phyloP scores from a whole-genome alignment of 2,888 invertebrate species.

The Xylocampa areola region DNA sequence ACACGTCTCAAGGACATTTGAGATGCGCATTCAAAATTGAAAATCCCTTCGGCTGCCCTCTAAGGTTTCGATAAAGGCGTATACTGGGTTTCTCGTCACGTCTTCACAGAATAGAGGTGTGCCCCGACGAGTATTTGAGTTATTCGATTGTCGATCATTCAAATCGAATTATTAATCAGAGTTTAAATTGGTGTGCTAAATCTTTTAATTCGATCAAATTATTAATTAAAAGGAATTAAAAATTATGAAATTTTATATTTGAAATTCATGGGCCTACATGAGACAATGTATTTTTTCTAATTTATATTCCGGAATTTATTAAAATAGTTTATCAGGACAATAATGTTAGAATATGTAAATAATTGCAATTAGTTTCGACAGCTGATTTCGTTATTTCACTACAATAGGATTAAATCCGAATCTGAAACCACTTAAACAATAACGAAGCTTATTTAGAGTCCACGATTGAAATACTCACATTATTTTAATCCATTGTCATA shows the following conservation, averaged over 20 bases:
- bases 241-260: too few relatives aligned
- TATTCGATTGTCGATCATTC: slow-evolving; percentile 38
- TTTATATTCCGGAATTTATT: not conserved
- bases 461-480: slow-evolving; percentile 2
- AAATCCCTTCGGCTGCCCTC: slow-evolving; percentile 62
- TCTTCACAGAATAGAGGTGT: slow-evolving; percentile 60
- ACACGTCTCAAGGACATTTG: slow-evolving; percentile 63
- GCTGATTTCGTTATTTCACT: slow-evolving; percentile 13
- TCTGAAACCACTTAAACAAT: not conserved
- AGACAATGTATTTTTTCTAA: too few relatives aligned
- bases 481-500: slow-evolving; percentile 12
- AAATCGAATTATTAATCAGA: slow-evolving; percentile 31
- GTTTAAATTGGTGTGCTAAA: slow-evolving; percentile 1
- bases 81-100: slow-evolving; percentile 68
- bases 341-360: not conserved
- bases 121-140: slow-evolving; percentile 37
- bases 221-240: too few relatives aligned
- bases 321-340: not conserved
- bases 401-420: not conserved
- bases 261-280: too few relatives aligned
- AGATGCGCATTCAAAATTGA: slow-evolving; percentile 69
- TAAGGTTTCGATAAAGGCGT: slow-evolving; percentile 64
- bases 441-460: slow-evolving; percentile 5
- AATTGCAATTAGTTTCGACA: slow-evolving; percentile 4
- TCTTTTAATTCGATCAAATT: too few relatives aligned